Base-by-base conservation (phyloP, 1,140 invertebrate species). In the Listronotus oregonensis region DNA sequence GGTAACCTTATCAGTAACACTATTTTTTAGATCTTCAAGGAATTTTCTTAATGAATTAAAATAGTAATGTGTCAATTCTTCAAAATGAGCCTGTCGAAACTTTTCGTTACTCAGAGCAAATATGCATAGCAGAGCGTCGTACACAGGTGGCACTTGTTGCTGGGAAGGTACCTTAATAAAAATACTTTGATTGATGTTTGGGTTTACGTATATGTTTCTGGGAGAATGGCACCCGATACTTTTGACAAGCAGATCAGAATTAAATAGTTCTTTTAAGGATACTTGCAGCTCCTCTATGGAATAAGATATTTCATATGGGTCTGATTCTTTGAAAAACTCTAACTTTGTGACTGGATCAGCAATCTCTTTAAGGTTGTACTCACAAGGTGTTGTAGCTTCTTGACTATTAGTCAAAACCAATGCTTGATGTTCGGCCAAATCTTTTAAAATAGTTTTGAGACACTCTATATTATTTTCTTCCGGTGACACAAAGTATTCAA, bases 51-150 rank as follows among this genome's bases (percentile, higher is more conserved):
- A 14, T 12, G 27, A 17, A 8, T 64, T 27, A 37, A 49, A 64
- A 42, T 64, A 64, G 14, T 47, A 27, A 3, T 3, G 9, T 0
- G 57, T 11, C n/a, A 64, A 37, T 7, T 27, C 37, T 18, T 46
- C 34, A 58, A 57, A 57, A 32, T 64, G 44, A 15, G 34, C 3
- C 18, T 64, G 62, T 14, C 62, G 47, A 43, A 64, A 64, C 6
- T 9, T 34, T 27, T 47, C 62, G 27, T 56, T 44, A 15, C 43
- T 64, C 2, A 64, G n/a, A 3, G 34, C 31, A 37, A 64, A 64
- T 9, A 64, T 42, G 15, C 42, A 64, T 11, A 64, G 10, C 21
- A 64, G 12, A 17, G 55, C 52, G 31, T 64, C 62, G 17, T 15
- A 58, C 7, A 42, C 44, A 12, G 55, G 62, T 10, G 62, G 62